Base-by-base conservation (phyloP, 92 coral and sea anemone genomes). In the Paramuricea clavata region DNA sequence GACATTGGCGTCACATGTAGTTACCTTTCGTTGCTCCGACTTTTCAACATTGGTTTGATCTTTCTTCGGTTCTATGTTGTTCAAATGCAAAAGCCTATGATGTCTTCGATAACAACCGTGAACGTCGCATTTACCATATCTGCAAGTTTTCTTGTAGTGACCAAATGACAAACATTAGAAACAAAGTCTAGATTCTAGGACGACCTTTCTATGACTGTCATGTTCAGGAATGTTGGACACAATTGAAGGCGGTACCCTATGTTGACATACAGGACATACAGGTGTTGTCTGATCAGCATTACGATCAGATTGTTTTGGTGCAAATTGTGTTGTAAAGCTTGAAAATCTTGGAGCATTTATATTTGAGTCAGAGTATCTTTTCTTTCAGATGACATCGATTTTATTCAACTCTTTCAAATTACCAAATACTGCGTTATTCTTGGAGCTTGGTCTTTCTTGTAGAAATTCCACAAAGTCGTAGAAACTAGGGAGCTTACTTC, bases 151-250 rank as follows among this genome's bases (percentile, higher is more conserved):
- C 27, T 71, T 71, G 27, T 32, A 71, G 41, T 71, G 77, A 17
- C 50, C 77, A 71, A 12, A 12, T 71, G 77, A 71, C 22, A 71
- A 44, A 34, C 77, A 71, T 71, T 71, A 44, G 50, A 71, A 71
- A 34, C 77, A 71, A 23, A 71, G 49, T 15, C 27, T 30, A 71
- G 47, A 21, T 32, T 71, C 23, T 34, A 71, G 49, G n/a, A 71
- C 77, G 27, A 71, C 23, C 49, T 42, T 42, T 68, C 68, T 7
- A 19, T 19, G 25, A 59, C 22, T 59, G 25, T 59, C 30, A 19
- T 19, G 6, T 59, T 25, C 68, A 19, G 25, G 22, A 59, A 19
- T 19, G 22, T 59, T 25, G 22, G 68, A 19, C 30, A 25, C 68
- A 16, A 25, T 25, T 19, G 25, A 19, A 5, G 22, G 68, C 68